Base-by-base conservation (phyloP, 2,113 vertebrate genomes). In the Acanthisitta chloris region DNA sequence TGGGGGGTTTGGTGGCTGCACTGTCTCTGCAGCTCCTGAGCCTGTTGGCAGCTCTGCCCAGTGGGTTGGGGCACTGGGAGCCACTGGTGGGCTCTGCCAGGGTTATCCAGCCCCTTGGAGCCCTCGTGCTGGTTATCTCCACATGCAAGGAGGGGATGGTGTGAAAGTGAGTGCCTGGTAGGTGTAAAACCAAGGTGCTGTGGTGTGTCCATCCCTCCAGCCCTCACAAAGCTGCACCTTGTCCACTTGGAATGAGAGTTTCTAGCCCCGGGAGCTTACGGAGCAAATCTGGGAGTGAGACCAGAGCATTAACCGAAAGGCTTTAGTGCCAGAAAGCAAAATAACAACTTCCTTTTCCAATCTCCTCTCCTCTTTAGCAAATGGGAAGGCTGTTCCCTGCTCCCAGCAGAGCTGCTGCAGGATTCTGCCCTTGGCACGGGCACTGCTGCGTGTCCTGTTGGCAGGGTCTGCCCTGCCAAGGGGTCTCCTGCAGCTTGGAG, bases 121-220 rank as follows among this genome's bases (percentile, higher is more conserved):
- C 28, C 40, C 34, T 20, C 1, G 3, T 28, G 36, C 2, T 4
- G 67, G 62, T 8, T n/a, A 46, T 18, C 36, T 65, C 66, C 3
- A 4, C 2, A 11, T 9, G 1, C 18, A 4, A 59, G 59, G 8
- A 38, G 54, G 64, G 54, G 24, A 3, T 6, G 45, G 8, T 6
- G 81, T 6, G 77, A 3, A 14, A 21, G 2, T 0, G 10, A 38
- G 28, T 31, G 43, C 17, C 25, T 0, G 3, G 52, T 23, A 4
- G 77, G 58, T 42, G 51, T 4, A 4, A 61, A 62, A 8, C 5
- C 0, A 1, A 15, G 13, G 17, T 12, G 15, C 20, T 5, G 46
- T 17, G 83, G 8, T 11, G 55, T 9, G 84, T 0, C 25, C 55
- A 3, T 38, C 49, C 58, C 43, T 81, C 51, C 29, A 24, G 25